Base-by-base conservation (phyloP, 1,140 invertebrate genomes). In the Plodia interpunctella region DNA sequence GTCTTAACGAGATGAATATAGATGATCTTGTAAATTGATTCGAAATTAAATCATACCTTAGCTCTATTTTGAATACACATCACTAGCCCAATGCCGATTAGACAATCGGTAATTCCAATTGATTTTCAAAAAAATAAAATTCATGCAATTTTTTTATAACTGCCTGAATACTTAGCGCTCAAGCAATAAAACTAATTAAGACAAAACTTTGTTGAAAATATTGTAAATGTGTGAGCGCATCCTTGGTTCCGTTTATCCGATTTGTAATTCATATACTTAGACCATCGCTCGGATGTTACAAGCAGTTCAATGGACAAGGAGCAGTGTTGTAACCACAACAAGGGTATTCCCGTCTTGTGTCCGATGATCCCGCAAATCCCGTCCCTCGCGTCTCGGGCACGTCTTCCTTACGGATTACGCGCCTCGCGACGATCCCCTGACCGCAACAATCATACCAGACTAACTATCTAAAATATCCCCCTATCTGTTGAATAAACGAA, bases 321-420 rank as follows among this genome's bases (percentile, higher is more conserved):
- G 17, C 51, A 70, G 64, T 63, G 65, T 62, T 73, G 77, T 82
- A 74, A 75, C 71, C 65, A 59, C 71, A 69, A 75, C 73, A 70
- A 69, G 70, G 62, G 60, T 73, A 71, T 78, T 73, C 76, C 65
- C 62, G 69, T 80, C 70, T 74, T 78, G 63, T 64, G 72, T 74
- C 68, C 74, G 76, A 76, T 74, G 78, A 80, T 84, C 77, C 75
- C 62, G 60, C 63, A 82, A 84, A 87, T 83, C 80, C 77, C 70
- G 59, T 61, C 60, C 63, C 68, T 53, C 63, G 64, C 65, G 70
- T 70, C 75, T 65, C 59, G 57, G 68, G 77, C 83, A 85, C 80
- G 83, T 82, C 74, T 76, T 70, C 68, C 66, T 61, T 51, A 50
- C 57, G 67, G 76, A 84, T 84, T 83, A 84, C 73, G 68, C 63